Evolutionary conservation across 2,113 vertebrate genomes (phyloP).

Genomic region (Zingel zingel): DNA sequence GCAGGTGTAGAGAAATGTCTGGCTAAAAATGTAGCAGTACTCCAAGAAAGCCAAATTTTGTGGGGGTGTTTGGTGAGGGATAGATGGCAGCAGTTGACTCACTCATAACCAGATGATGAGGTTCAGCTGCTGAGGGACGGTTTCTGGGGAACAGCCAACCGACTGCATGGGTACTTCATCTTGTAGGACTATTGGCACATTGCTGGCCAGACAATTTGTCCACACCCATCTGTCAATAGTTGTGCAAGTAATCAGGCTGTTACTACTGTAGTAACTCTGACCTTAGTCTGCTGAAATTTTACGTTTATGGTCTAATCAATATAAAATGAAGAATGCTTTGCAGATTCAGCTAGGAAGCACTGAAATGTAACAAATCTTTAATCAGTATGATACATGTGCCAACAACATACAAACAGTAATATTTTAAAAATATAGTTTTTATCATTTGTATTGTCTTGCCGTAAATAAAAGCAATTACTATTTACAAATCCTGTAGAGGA

Average conservation of each 20-base stretch:
- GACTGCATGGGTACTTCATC: neutral
- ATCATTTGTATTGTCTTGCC: constrained; percentile 18
- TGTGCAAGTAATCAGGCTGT: constrained; percentile 3
- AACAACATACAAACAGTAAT: constrained; percentile 53
- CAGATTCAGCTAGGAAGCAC: constrained; percentile 5
- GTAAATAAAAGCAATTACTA: constrained; percentile 53
- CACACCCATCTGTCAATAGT: neutral
- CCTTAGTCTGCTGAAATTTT: neutral
- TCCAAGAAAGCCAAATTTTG: neutral
- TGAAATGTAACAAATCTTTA: constrained; percentile 61
- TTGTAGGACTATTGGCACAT: constrained; percentile 3
- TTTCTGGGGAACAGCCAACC: neutral
- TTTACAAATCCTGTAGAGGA: constrained; percentile 54
- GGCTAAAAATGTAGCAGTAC: neutral
- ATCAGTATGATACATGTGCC: constrained; percentile 23
- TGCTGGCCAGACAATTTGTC: constrained; percentile 1
- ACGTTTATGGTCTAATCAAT: neutral
- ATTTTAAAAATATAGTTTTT: constrained; percentile 62
- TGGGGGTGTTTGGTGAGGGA: neutral
- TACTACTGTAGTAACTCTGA: neutral
- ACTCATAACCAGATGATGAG: neutral
- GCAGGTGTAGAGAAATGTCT: constrained; percentile 2
- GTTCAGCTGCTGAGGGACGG: neutral
- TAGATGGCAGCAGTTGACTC: neutral
- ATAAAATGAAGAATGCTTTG: neutral